Percentiles rank a stretch among this genome's conserved stretches.
phyloP scores from a whole-genome alignment of 2,888 invertebrate genomes.

The Dermolepida albohirtum region DNA sequence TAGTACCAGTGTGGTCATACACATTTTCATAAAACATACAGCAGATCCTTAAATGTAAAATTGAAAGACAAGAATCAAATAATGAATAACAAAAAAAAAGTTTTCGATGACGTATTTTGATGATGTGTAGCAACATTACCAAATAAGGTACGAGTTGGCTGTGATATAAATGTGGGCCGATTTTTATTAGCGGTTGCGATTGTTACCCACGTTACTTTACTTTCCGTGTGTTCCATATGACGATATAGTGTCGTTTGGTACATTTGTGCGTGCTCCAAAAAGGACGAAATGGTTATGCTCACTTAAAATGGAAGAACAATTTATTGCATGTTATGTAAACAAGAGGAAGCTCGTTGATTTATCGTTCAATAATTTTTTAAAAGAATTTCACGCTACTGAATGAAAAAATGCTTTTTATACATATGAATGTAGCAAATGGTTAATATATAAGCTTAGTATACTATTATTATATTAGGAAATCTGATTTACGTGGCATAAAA shows the following conservation, averaged over 20 bases:
- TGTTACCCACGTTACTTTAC: constrained; percentile 18
- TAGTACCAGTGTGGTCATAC: not conserved
- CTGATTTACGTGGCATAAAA: too few species aligned
- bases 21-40: not conserved
- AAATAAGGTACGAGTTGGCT: constrained; percentile 21
- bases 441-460: too few species aligned
- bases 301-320: too few species aligned
- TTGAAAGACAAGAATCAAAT: constrained; percentile 2
- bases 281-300: too few species aligned
- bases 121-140: constrained; percentile 9
- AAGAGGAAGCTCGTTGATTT: too few species aligned
- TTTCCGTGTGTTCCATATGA: constrained; percentile 30
- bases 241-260: constrained; percentile 10
- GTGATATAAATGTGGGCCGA: constrained; percentile 27
- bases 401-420: too few species aligned
- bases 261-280: not conserved
- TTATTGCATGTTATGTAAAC: too few species aligned
- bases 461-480: too few species aligned
- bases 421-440: too few species aligned
- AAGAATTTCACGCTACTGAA: too few species aligned
- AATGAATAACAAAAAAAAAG: constrained; percentile 7
- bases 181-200: constrained; percentile 18
- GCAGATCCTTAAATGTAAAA: constrained; percentile 3
- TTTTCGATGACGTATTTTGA: constrained; percentile 20
- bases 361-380: too few species aligned